Conservation (phyloP, 2,888 invertebrate species). For the Tromatobia lineatoria region DNA sequence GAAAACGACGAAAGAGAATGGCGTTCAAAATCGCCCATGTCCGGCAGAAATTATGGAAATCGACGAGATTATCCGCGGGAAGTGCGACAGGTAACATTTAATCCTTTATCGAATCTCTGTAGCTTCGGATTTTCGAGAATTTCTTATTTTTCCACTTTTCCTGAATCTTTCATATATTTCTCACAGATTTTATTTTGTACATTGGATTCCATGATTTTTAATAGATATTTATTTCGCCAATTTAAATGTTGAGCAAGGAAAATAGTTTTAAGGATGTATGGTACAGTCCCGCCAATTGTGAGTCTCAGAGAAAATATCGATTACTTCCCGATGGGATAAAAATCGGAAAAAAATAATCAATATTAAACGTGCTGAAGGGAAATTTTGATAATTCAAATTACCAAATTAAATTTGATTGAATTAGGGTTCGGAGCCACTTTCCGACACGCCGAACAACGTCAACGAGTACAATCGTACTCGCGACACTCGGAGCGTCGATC, state of each 20-base stretch:
- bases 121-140: neutral
- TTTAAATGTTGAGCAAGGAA: too few relatives aligned
- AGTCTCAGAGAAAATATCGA: too few relatives aligned
- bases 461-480: conserved; percentile 87
- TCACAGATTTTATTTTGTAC: too few relatives aligned
- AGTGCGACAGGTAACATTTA: conserved; percentile 78
- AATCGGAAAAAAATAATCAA: too few relatives aligned
- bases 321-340: too few relatives aligned
- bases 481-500: conserved; percentile 91
- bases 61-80: conserved; percentile 80
- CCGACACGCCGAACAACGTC: conserved; percentile 86
- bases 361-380: neutral
- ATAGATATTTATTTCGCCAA: too few relatives aligned
- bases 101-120: neutral
- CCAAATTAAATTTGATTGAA: conserved; percentile 72
- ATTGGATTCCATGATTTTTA: too few relatives aligned
- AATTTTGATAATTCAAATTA: too few relatives aligned
- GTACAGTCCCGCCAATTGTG: too few relatives aligned
- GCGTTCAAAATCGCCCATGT: conserved; percentile 81
- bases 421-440: conserved; percentile 89
- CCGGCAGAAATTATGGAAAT: conserved; percentile 78
- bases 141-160: neutral
- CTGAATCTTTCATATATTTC: neutral
- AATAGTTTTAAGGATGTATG: too few relatives aligned
- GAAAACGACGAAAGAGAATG: conserved; percentile 81